Base-by-base conservation (phyloP, 2,888 invertebrate species). In the Sminthurinus aureus region DNA sequence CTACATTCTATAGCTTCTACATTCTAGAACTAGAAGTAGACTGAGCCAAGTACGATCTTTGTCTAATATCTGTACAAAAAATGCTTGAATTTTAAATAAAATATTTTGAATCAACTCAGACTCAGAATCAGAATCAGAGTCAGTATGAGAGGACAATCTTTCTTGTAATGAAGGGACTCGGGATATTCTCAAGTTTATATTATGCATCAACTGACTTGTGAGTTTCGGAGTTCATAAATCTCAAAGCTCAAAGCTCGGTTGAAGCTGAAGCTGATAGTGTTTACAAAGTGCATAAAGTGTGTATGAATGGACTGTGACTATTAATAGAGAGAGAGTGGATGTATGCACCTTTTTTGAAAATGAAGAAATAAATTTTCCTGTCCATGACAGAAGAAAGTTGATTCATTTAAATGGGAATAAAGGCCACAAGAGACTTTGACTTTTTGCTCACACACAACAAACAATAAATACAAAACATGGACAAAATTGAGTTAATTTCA, bases 401-500 rank as follows among this genome's bases (percentile, higher is more conserved):
- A 82, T 82, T 82, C 82, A 82, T 82, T 82, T 77, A 82, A 82
- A 82, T 82, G 26, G 82, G 82, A 67, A 82, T 82, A 82, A 76
- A 82, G 82, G n/a, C 64, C 38, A 22, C 58, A 26, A 64, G 81
- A 74, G 81, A 58, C 74, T 58, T 58, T 24, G 52, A 18, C 24
- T 51, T 11, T 18, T 58, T 58, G 58, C 4, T 58, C 58, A 58
- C 58, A 58, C 58, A 8, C 20, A 4, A 58, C 58, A 8, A 51
- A 4, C 67, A 76, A 26, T 75, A 76, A 1, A 50, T 74, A 64
- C 50, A 58, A 71, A 73, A 74, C 38, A 74, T 20, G 52, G 20
- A 80, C 73, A 73, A 73, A 80, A 51, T 51, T 38, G 38, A 77
- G 66, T 82, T 82, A 82, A 76, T 82, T 82, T 81, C 24, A 66